These are phyloP conservation scores for Lutjanus erythropterus DNA, from an alignment of 2,113 vertebrate species.

Conservation along the genomic window DNA sequence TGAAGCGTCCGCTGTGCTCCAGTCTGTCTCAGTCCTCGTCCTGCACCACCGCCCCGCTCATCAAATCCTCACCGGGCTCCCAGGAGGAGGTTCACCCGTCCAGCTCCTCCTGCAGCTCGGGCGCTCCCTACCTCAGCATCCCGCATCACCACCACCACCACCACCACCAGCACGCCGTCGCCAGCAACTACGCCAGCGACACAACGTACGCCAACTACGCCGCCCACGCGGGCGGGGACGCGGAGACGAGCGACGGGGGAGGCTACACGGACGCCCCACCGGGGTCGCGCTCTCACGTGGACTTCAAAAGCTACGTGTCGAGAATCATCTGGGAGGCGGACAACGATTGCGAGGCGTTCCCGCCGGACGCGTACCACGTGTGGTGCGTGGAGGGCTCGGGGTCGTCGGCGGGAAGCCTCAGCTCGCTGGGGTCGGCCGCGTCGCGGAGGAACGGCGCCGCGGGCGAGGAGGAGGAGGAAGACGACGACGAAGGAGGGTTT, in stretches of 20 bases:
- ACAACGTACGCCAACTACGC: conserved; percentile 28
- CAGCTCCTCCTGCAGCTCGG: conserved; percentile 72
- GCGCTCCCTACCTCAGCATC: conserved; percentile 76
- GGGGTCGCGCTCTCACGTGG: conserved; percentile 70
- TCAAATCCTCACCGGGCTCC: conserved; percentile 81
- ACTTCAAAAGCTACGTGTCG: conserved; percentile 88
- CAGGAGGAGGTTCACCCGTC: conserved; percentile 85
- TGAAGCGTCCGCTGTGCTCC: conserved; percentile 88
- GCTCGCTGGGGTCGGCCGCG: conserved; percentile 85
- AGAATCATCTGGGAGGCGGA: conserved; percentile 89
- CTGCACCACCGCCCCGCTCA: conserved; percentile 82
- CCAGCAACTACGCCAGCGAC: conserved; percentile 1
- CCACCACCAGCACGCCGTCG: conserved; percentile 38
- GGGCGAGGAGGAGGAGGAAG: conserved; percentile 15
- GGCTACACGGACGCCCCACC: neutral
- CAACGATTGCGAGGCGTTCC: conserved; percentile 81
- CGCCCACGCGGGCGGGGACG: neutral
- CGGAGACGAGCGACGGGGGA: conserved; percentile 48
- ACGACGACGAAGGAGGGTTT: conserved; percentile 76
- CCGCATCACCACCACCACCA: conserved; percentile 67
- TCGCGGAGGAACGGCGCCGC: conserved; percentile 4
- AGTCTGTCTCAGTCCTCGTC: conserved; percentile 86
- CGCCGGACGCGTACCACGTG: conserved; percentile 85
- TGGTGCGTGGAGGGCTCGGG: conserved; percentile 87
- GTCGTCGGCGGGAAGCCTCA: conserved; percentile 87